Evolutionary conservation across 2,797 vertebrate species (phyloP), one percentile per base, ranked within the genome.

Genomic region (Champsocephalus esox): DNA sequence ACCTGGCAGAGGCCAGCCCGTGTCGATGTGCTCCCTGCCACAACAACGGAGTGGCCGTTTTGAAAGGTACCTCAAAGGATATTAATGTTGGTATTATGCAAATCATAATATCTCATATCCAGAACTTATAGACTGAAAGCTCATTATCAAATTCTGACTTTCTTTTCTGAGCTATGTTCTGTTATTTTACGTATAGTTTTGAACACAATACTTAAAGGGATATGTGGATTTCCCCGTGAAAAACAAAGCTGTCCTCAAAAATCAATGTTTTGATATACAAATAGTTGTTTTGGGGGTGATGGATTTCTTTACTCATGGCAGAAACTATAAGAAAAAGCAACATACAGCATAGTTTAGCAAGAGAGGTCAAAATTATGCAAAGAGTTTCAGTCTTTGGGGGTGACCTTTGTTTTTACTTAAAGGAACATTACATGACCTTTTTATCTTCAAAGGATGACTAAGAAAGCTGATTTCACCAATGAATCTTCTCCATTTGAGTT

Each of bases 11-110:
- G 92, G 92, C 64, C 19, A 96, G 93, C 46, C 74, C 96, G 3
- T 99, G 98, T 60, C 95, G 28, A 45, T 99, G 98, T 34, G 87
- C 94, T 21, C 96, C 96, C 0, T 99, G 98, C 84, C 94, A 24
- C 0, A 95, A 96, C 80, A 99, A 98, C 0, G 98, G 97, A 48
- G 74, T 94, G n/a, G 92, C 96, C 4, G 84, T 96, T 57, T 90
- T 98, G 43, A 96, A 73, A 96, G 98, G 98, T 99, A 92, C 54
- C 14, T 24, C 7, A 57, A 11, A 28, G 28, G 28, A n/a, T 16
- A 3, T 43, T 45, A 12, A 9, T 17, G 55, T 65, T 55, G 9
- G 6, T 45, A 38, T 17, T 11, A 11, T 7, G 16, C 10, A 7
- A 2, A 12, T 28, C 44, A 5, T 14, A 38, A 24, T 9, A 4